Evolutionary conservation across 2,797 vertebrate genomes (phyloP).

Genomic region (Sparus aurata): DNA sequence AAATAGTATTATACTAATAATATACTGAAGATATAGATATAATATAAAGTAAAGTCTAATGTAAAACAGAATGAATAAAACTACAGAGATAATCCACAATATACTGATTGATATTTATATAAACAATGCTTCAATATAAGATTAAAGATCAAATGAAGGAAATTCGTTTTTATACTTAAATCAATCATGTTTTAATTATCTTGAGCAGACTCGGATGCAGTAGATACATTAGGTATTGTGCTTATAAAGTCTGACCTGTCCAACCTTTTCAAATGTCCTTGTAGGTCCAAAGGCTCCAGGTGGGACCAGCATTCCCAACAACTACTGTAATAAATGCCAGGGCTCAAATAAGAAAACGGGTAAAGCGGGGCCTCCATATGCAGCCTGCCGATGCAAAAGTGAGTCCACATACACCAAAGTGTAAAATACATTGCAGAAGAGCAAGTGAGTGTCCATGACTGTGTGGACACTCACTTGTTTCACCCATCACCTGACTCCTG

Average conservation of each 20-base stretch:
- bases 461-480: too few species aligned
- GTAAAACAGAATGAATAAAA: background rate
- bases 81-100: background rate
- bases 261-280: slow-evolving; percentile 3
- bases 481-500: background rate
- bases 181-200: background rate
- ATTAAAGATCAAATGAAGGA: background rate
- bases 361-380: slow-evolving; percentile 89
- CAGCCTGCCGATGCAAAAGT: slow-evolving; percentile 95
- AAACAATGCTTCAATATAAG: background rate
- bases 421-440: too few species aligned
- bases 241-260: background rate
- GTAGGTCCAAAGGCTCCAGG: slow-evolving; percentile 95
- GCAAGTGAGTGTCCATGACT: too few species aligned
- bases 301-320: slow-evolving; percentile 93
- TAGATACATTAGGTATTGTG: background rate
- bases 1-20: too few species aligned
- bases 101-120: background rate
- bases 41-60: too few species aligned
- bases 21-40: too few species aligned
- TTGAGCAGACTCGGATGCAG: background rate
- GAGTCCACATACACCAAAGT: slow-evolving; percentile 73
- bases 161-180: background rate
- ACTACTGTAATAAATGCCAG: slow-evolving; percentile 97
- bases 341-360: slow-evolving; percentile 94